phyloP scores from a whole-genome alignment of 2,888 invertebrate species.

The Erynnis tages region DNA sequence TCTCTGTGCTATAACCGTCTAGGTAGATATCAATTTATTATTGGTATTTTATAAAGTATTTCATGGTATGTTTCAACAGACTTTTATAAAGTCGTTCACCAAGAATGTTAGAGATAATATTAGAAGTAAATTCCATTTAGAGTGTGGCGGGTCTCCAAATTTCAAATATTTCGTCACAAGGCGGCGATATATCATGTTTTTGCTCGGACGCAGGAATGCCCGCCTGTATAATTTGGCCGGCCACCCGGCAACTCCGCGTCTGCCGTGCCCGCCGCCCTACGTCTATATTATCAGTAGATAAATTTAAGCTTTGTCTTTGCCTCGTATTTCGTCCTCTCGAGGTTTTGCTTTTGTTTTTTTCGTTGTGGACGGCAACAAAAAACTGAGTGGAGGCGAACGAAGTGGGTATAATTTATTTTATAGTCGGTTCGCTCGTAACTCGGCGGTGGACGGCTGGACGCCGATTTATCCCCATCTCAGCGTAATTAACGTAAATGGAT shows the following conservation, averaged over 20 bases:
- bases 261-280: slow-evolving; percentile 73
- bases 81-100: slow-evolving; percentile 56
- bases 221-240: slow-evolving; percentile 77
- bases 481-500: slow-evolving; percentile 81
- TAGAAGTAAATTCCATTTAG: slow-evolving; percentile 67
- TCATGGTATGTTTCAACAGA: background rate
- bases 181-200: slow-evolving; percentile 79
- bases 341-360: slow-evolving; percentile 75
- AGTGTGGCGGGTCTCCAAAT: slow-evolving; percentile 72
- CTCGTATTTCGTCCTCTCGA: slow-evolving; percentile 80
- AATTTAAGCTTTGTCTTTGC: slow-evolving; percentile 81
- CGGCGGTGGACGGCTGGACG: slow-evolving; percentile 79
- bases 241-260: slow-evolving; percentile 69
- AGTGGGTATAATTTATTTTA: slow-evolving; percentile 82
- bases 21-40: too few relatives aligned
- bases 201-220: slow-evolving; percentile 71
- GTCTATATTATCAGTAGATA: slow-evolving; percentile 82
- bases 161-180: slow-evolving; percentile 78
- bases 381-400: slow-evolving; percentile 79
- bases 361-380: slow-evolving; percentile 74
- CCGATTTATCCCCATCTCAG: slow-evolving; percentile 79
- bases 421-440: slow-evolving; percentile 80
- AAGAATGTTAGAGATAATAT: slow-evolving; percentile 64
- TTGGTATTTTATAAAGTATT: too few relatives aligned
- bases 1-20: too few relatives aligned